A percentile compares a stretch with the other conserved stretches of the same genome.
These are phyloP conservation scores for Artemia sp. DNA, from an alignment of 2,888 invertebrate genomes.

Conservation along the genomic window DNA sequence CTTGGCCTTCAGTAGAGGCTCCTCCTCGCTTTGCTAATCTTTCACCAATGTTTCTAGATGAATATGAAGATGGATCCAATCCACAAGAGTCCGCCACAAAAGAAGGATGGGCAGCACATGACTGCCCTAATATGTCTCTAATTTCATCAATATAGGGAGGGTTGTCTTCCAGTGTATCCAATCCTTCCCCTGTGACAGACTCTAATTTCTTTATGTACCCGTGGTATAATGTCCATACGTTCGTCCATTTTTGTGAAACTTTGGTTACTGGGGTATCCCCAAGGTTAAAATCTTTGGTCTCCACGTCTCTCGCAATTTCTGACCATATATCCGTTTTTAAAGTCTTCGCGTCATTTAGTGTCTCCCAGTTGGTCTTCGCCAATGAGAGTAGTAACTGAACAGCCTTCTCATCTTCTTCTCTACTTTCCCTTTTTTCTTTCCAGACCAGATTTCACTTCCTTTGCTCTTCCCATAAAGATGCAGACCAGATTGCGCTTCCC, in stretches of 20 bases:
- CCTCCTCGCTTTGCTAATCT: neutral
- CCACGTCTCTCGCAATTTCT: neutral
- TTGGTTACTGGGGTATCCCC: neutral
- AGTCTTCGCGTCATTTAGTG: neutral
- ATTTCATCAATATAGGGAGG: neutral
- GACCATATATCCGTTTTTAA: neutral
- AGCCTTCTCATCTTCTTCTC: neutral
- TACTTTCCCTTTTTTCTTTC: neutral
- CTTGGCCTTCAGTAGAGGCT: no score
- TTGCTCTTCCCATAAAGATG: no score
- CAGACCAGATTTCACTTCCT: neutral
- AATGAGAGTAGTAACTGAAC: neutral
- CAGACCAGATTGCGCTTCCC: no score
- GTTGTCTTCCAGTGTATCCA: neutral
- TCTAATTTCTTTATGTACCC: neutral
- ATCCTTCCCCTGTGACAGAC: neutral
- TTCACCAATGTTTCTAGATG: neutral
- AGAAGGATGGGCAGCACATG: neutral
- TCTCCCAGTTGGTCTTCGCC: neutral
- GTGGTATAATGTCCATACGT: neutral
- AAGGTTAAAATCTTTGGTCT: neutral
- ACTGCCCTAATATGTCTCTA: neutral
- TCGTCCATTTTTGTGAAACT: neutral
- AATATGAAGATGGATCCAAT: neutral
- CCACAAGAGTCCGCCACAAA: neutral